Base-by-base conservation (phyloP, 2,888 invertebrate genomes). In the Callinectes sapidus region DNA sequence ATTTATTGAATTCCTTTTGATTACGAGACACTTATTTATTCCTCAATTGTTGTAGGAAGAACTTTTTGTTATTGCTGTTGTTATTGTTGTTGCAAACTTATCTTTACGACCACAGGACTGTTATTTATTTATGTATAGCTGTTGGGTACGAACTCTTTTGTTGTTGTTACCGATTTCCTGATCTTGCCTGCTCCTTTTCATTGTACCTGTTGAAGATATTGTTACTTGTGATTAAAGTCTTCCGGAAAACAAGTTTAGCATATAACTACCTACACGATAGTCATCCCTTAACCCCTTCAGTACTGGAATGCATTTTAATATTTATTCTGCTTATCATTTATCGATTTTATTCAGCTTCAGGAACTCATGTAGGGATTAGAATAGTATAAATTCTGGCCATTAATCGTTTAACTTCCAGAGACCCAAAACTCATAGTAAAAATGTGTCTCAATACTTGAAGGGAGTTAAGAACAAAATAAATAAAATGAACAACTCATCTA, bases 181-280 rank as follows among this genome's bases (percentile, higher is more conserved):
- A 35, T 3, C 81, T 35, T 35, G 35, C 81, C 81, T 81, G 81
- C 35, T 32, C 18, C 16, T 35, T 35, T 5, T n/a, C 35, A 35
- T 10, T 81, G 16, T 35, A 81, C 35, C 32, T 35, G 81, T 35
- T 32, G 35, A 35, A 32, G 81, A 81, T 5, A 32, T 35, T 81
- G 35, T 81, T 81, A 81, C 35, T 81, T 81, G 81, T 81, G 81
- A 81, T 35, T 81, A 81, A 81, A 81, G 81, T 81, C 35, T 81
- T 32, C 35, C 81, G 81, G 35, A 16, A 32, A 35, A 35, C 32
- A 2, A 81, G 1, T 35, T 81, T 81, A 81, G 2, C 35, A 35
- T 35, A 2, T 35, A 35, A 35, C 35, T 16, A 32, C 39, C 39
- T 81, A 32, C 3, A 35, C 32, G 10, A 32, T 35, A 35, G 35